phyloP scores from a whole-genome alignment of 1,140 invertebrate species.

The Brachionus paranguensis region DNA sequence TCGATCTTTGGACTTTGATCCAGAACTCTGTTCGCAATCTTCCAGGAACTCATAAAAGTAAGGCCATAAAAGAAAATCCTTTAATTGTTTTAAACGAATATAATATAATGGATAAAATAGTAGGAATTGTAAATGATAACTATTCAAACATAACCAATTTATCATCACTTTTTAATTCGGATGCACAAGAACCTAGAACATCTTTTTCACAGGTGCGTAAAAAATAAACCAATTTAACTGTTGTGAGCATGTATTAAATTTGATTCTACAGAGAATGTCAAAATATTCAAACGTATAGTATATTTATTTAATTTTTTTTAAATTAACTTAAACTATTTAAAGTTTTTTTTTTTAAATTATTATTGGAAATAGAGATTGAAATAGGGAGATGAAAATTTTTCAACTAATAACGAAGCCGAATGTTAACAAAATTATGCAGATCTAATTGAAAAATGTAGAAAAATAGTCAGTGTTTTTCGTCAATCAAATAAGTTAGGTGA shows the following conservation, averaged over 20 bases:
- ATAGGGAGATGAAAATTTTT: background rate
- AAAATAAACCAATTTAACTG: background rate
- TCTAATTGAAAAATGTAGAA: background rate
- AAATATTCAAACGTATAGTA: background rate
- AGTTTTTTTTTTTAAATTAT: too few species aligned
- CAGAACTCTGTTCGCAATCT: background rate
- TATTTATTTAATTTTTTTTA: too few species aligned
- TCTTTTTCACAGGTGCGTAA: background rate
- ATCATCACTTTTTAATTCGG: background rate
- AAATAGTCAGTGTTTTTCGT: background rate
- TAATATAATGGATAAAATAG: background rate
- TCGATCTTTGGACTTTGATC: too few species aligned
- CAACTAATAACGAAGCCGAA: background rate
- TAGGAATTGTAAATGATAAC: background rate
- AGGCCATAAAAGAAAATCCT: background rate
- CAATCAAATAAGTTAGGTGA: background rate
- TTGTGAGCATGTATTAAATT: background rate
- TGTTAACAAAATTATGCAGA: background rate
- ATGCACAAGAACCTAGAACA: background rate
- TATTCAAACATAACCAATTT: background rate
- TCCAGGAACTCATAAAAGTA: background rate
- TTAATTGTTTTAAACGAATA: background rate
- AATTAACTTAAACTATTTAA: too few species aligned
- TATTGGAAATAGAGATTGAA: background rate
- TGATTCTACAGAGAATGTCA: background rate